These are phyloP conservation scores for Nomada ruficornis DNA, from an alignment of 2,888 invertebrate genomes.

Conservation along the genomic window DNA sequence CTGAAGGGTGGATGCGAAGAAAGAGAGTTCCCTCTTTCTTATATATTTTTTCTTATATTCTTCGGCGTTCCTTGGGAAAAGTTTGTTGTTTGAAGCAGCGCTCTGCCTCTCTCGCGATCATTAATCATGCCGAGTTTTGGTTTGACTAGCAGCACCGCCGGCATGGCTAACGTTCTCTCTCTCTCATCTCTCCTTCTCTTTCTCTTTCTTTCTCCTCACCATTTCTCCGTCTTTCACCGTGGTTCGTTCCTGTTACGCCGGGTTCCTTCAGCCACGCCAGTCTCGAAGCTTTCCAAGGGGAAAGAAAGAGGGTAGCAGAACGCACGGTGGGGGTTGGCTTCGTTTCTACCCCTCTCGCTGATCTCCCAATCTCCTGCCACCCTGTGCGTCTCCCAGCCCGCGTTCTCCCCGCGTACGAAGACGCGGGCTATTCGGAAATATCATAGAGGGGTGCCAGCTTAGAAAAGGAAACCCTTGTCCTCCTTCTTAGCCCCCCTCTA, in stretches of 20 bases:
- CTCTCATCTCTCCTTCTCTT: slow-evolving; percentile 53
- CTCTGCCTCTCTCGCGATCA: slow-evolving; percentile 85
- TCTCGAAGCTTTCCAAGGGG: slow-evolving; percentile 62
- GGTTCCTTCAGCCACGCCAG: slow-evolving; percentile 69
- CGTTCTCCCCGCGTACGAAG: slow-evolving; percentile 53
- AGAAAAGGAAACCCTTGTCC: slow-evolving; percentile 66
- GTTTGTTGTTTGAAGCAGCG: slow-evolving; percentile 88
- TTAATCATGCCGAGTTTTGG: slow-evolving; percentile 87
- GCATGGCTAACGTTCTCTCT: slow-evolving; percentile 75
- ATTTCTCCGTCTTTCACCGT: slow-evolving; percentile 67
- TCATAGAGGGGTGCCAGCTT: slow-evolving; percentile 68
- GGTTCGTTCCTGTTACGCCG: slow-evolving; percentile 69
- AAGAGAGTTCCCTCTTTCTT: slow-evolving; percentile 84
- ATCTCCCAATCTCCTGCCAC: slow-evolving; percentile 61
- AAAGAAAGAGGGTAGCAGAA: slow-evolving; percentile 68
- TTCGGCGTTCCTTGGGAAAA: slow-evolving; percentile 86
- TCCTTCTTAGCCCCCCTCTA: slow-evolving; percentile 16
- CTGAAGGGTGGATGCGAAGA: slow-evolving; percentile 84
- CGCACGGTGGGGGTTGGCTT: slow-evolving; percentile 53
- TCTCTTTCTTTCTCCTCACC: slow-evolving; percentile 62
- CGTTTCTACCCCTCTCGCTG: slow-evolving; percentile 61
- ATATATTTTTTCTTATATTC: slow-evolving; percentile 83
- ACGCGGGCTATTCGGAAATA: slow-evolving; percentile 66
- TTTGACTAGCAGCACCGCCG: slow-evolving; percentile 80
- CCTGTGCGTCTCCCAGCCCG: slow-evolving; percentile 34